Evolutionary conservation across 1,140 invertebrate genomes (phyloP), one percentile per base, ranked within the genome.

Genomic region (Gonioctena quinquepunctata): DNA sequence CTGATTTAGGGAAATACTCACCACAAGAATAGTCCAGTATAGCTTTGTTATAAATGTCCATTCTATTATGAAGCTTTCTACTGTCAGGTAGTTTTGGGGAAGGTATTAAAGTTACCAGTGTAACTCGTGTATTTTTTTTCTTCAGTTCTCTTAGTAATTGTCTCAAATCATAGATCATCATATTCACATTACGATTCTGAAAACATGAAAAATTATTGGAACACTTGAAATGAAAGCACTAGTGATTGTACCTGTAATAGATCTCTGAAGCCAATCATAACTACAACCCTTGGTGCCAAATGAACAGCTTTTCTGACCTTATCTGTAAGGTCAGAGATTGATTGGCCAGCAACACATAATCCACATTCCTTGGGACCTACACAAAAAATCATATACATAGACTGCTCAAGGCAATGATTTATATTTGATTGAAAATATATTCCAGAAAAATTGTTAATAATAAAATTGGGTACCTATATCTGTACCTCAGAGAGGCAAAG

Each of bases 241-340:
- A 42, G 16, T 27, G 27, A 25, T 8, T 27, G 68, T 63, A 77
- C 73, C 60, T 61, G 16, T 61, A 75, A 27, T 33, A 77, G 61
- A 67, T 77, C 75, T 56, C 68, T 62, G 52, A 77, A 72, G 68
- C 75, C 75, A 52, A 77, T 71, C 73, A 77, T 75, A 7, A 77
- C 71, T 8, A 77, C 75, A 33, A 75, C 75, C 66, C 73, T 67
- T 21, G 75, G 75, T 2, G 75, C 75, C 48, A 77, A 64, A 70
- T 69, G 42, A 48, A 56, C 22, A 13, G 68, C 70, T 22, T 50
- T 56, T 26, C 33, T 6, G n/a, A 77, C 63, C 61, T 73, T 75
- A 26, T 77, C 65, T 61, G 68, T 77, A 26, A 77, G 60, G 1
- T 57, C 60, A 8, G 60, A n/a, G 60, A 77, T 77, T 16, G 75